Conservation (phyloP, 2,113 vertebrate genomes). For the Mola mola region DNA sequence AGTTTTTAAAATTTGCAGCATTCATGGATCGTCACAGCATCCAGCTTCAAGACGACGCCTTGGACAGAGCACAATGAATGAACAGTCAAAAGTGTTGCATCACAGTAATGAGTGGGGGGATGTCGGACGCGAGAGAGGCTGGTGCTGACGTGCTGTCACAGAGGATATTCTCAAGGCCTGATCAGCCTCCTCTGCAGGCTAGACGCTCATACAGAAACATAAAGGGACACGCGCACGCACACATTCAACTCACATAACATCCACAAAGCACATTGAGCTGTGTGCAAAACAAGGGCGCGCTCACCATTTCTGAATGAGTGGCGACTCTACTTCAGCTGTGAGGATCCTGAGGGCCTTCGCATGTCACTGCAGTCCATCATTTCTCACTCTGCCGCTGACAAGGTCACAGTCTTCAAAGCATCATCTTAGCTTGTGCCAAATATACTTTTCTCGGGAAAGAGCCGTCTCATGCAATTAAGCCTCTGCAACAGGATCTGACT, state of each 20-base stretch:
- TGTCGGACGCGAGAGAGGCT: slow-evolving; percentile 59
- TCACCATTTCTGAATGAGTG: slow-evolving; percentile 48
- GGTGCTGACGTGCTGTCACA: slow-evolving; percentile 69
- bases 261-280: slow-evolving; percentile 40
- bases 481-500: slow-evolving; percentile 25
- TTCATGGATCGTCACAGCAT: slow-evolving; percentile 50
- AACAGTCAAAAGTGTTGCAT: slow-evolving; percentile 52
- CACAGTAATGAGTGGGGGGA: slow-evolving; percentile 61
- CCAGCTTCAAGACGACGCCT: slow-evolving; percentile 42
- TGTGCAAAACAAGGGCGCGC: slow-evolving; percentile 49
- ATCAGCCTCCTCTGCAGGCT: slow-evolving; percentile 64
- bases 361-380: slow-evolving; percentile 60
- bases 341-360: slow-evolving; percentile 48
- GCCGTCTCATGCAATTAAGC: slow-evolving; percentile 50
- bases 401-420: slow-evolving; percentile 66
- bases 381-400: slow-evolving; percentile 57
- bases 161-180: slow-evolving; percentile 74
- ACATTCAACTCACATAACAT: slow-evolving; percentile 41
- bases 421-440: slow-evolving; percentile 34
- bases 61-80: slow-evolving; percentile 58
- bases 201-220: slow-evolving; percentile 43
- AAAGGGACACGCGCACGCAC: slow-evolving; percentile 17
- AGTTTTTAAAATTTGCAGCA: slow-evolving; percentile 17
- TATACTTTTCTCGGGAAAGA: slow-evolving; percentile 27
- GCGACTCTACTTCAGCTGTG: slow-evolving; percentile 46